Base-by-base conservation (phyloP, 2,113 vertebrate species). In the Daphoenositta chrysoptera region DNA sequence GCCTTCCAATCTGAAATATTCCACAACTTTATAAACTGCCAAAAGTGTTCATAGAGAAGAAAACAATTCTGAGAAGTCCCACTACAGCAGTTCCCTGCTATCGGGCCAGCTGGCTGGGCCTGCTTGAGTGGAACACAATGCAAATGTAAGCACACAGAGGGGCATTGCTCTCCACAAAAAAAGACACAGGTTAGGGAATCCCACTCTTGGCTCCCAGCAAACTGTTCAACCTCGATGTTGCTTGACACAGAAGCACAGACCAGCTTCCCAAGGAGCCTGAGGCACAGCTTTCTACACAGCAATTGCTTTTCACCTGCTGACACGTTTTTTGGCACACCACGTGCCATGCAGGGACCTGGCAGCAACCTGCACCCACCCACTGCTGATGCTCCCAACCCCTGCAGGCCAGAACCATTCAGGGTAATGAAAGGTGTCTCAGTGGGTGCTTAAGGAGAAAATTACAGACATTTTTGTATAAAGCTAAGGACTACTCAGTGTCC, bases 201-300 rank as follows among this genome's bases (percentile, higher is more conserved):
- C 40, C 33, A 6, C 39, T 44, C 60, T 58, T 24, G 26, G 42
- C 47, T 58, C 58, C 37, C 15, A 54, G 47, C 54, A 69, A 88
- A 65, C 7, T 0, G 0, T 53, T 90, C 76, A 30, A 0, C 47
- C 22, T 77, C 5, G 0, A 10, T 21, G 28, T 10, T 57, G 28
- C 28, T 57, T 48, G 60, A 73, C 30, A 56, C 16, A 27, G 69
- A 22, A 70, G 51, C 24, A 42, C 26, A 61, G 54, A 73, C 14
- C 75, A 47, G 39, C 21, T 42, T 80, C 58, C 35, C 15, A 27
- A 45, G 42, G 35, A 61, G 68, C 58, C n/a, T 1, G 4, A 70
- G 66, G 57, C 39, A 65, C 15, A 21, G 10, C 4, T 42, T 72
- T 92, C 81, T 44, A 39, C 18, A 28, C 11, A 26, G 39, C 19